phyloP scores from a whole-genome alignment of 2,888 invertebrate genomes.

The Plebejus melissa region DNA sequence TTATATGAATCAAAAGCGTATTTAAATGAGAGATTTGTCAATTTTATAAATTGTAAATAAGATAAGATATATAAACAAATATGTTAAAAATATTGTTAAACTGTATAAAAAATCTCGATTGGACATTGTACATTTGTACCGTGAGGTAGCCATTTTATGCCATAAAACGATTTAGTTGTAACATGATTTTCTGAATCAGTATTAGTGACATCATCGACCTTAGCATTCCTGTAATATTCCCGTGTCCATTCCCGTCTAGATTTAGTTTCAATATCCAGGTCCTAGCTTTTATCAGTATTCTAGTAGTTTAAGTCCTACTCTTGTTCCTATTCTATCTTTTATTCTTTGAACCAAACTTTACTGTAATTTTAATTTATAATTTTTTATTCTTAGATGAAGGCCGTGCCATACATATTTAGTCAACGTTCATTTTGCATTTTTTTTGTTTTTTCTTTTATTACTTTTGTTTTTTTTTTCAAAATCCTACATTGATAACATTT shows the following conservation, averaged over 20 bases:
- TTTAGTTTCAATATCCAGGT: slow-evolving; percentile 46
- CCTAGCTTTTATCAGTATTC: slow-evolving; percentile 73
- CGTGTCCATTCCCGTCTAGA: slow-evolving; percentile 46
- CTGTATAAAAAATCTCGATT: slow-evolving; percentile 53
- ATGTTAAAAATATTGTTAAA: slow-evolving; percentile 64
- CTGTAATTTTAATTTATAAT: slow-evolving; percentile 30
- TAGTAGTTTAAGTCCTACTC: slow-evolving; percentile 62
- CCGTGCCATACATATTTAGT: slow-evolving; percentile 53
- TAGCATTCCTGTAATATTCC: slow-evolving; percentile 48
- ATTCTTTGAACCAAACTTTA: slow-evolving; percentile 24
- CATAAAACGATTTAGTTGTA: slow-evolving; percentile 53
- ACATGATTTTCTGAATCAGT: slow-evolving; percentile 49
- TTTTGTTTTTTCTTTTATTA: slow-evolving; percentile 30
- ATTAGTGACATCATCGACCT: slow-evolving; percentile 45
- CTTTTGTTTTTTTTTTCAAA: neutral
- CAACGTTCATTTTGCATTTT: slow-evolving; percentile 40
- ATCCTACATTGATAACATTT: neutral
- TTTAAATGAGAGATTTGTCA: slow-evolving; percentile 64
- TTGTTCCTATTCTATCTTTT: slow-evolving; percentile 60
- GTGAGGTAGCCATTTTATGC: slow-evolving; percentile 77
- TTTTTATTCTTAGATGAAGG: slow-evolving; percentile 39
- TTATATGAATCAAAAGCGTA: slow-evolving; percentile 52
- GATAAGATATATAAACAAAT: slow-evolving; percentile 61
- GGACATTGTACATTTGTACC: slow-evolving; percentile 63
- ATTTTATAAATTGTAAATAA: slow-evolving; percentile 76